These are phyloP conservation scores for Triops longicaudatus DNA, from an alignment of 1,140 invertebrate genomes.

Conservation along the genomic window DNA sequence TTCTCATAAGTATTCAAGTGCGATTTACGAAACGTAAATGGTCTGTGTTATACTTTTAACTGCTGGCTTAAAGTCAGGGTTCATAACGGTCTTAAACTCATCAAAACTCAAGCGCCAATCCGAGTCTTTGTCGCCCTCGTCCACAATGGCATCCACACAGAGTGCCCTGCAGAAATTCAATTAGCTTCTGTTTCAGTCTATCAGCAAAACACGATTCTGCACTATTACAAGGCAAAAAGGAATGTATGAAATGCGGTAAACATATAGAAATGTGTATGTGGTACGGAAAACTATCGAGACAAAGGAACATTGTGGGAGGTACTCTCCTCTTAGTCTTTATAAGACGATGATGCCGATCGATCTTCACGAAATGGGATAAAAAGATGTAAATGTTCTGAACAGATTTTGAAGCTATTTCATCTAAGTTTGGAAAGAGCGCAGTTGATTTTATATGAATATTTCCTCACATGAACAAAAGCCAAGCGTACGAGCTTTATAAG, in stretches of 20 bases:
- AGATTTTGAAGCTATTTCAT: too few relatives aligned
- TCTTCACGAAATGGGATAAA: neutral
- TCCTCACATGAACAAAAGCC: too few relatives aligned
- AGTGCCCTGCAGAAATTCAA: constrained; percentile 31
- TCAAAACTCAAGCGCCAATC: constrained; percentile 36
- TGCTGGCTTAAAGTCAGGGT: constrained; percentile 33
- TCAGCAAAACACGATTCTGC: neutral
- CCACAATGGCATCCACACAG: constrained; percentile 36
- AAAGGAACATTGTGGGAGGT: too few relatives aligned
- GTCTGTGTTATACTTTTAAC: constrained; percentile 32
- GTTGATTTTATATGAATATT: too few relatives aligned
- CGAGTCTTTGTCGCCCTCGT: constrained; percentile 34
- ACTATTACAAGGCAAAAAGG: too few relatives aligned
- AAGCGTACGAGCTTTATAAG: too few relatives aligned
- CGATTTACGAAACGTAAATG: neutral
- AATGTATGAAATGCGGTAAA: too few relatives aligned
- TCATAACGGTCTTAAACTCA: constrained; percentile 34
- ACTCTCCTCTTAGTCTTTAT: too few relatives aligned
- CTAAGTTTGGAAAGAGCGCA: too few relatives aligned
- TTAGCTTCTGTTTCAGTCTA: neutral
- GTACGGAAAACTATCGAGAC: too few relatives aligned
- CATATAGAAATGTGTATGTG: too few relatives aligned
- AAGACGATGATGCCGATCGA: neutral
- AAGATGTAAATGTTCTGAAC: neutral
- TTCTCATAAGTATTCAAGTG: neutral